Percentiles rank a stretch among this genome's conserved stretches.
These are phyloP conservation scores for Odontocerum albicorne DNA, from an alignment of 2,888 invertebrate genomes.

Conservation along the genomic window DNA sequence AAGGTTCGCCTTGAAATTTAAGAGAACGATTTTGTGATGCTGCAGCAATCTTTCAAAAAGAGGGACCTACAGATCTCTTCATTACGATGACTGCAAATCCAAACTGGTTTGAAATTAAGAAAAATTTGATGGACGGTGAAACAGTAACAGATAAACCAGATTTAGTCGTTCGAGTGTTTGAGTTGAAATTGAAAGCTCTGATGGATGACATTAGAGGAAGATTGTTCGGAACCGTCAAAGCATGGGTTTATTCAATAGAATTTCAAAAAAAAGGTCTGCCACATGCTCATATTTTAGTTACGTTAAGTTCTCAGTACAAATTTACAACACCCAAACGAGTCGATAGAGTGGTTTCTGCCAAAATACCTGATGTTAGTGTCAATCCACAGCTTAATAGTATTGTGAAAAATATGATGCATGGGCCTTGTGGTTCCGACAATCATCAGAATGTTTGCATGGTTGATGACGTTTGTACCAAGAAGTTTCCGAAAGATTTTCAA, in stretches of 20 bases:
- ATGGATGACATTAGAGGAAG: constrained; percentile 16
- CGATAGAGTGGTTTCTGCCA: background rate
- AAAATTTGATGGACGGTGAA: background rate
- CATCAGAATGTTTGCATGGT: background rate
- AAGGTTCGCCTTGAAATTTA: background rate
- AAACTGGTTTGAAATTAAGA: background rate
- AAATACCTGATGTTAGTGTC: background rate
- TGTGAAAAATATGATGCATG: background rate
- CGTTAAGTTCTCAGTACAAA: constrained; percentile 1
- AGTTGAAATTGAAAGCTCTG: constrained; percentile 26
- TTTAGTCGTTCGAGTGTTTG: constrained; percentile 29
- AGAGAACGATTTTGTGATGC: background rate
- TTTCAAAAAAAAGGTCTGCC: constrained; percentile 26
- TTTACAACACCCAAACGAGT: background rate
- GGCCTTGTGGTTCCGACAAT: background rate
- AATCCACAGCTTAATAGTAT: background rate
- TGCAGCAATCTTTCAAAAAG: background rate
- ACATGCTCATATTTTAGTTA: constrained; percentile 22
- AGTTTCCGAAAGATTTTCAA: background rate
- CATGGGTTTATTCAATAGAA: constrained; percentile 16
- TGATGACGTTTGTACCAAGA: background rate
- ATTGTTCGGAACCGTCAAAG: constrained; percentile 9
- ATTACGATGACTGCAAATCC: constrained; percentile 1
- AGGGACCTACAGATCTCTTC: background rate
- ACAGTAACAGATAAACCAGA: constrained; percentile 30